Evolutionary conservation across 1,140 invertebrate genomes (phyloP).

Genomic region (Pemphigus obesinymphae): DNA sequence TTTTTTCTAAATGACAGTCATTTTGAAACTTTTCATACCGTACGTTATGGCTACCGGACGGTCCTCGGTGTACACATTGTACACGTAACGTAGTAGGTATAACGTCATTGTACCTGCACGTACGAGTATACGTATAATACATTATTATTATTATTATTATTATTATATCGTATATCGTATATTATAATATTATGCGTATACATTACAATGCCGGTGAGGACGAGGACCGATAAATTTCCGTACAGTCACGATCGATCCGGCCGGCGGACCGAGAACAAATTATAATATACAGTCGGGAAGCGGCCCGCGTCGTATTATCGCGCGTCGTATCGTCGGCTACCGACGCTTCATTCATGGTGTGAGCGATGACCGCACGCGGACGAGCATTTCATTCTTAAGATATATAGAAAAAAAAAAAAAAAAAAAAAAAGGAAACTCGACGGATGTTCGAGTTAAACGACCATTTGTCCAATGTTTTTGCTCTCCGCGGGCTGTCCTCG

Average conservation of each 20-base stretch:
- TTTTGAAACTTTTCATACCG: too few relatives aligned
- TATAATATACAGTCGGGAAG: background rate
- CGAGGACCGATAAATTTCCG: background rate
- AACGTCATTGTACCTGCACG: too few relatives aligned
- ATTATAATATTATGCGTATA: background rate
- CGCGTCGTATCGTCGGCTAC: background rate
- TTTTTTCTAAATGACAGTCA: too few relatives aligned
- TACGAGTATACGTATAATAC: background rate
- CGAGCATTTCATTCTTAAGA: background rate
- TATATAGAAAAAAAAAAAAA: too few relatives aligned
- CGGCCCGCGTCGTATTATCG: too few relatives aligned
- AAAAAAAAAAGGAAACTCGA: too few relatives aligned
- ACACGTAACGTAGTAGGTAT: too few relatives aligned
- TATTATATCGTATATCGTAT: too few relatives aligned
- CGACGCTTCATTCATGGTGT: background rate
- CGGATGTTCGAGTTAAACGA: background rate
- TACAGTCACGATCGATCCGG: background rate
- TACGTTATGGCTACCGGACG: too few relatives aligned
- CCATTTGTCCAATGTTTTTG: conserved; percentile 2
- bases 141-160: background rate
- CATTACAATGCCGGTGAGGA: background rate
- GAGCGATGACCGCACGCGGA: too few relatives aligned
- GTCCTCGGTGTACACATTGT: too few relatives aligned
- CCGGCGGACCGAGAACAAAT: background rate
- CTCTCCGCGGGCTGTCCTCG: background rate